Conservation (phyloP, 2,113 vertebrate species). For the Grammomys surdaster region DNA sequence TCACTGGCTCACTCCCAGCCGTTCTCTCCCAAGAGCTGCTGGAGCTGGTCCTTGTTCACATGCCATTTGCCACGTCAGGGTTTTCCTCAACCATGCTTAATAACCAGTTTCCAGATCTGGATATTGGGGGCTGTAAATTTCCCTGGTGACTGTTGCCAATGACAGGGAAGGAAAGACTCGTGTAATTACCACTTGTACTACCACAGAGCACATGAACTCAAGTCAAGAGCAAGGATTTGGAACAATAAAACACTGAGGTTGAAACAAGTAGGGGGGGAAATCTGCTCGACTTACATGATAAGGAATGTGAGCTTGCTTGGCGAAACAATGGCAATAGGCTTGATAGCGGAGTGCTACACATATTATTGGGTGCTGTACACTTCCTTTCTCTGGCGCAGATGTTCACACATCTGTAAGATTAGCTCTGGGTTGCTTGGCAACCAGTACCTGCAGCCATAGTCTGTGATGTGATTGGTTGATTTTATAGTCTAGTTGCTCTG, state of each 20-base stretch:
- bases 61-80: conserved; percentile 79
- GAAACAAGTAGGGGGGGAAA: conserved; percentile 77
- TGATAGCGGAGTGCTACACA: not conserved
- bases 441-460: not conserved
- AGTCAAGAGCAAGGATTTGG: conserved; percentile 80
- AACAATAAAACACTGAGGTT: conserved; percentile 83
- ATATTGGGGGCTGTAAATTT: conserved; percentile 86
- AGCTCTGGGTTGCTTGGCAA: conserved; percentile 54
- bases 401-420: not conserved
- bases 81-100: conserved; percentile 81
- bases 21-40: not conserved
- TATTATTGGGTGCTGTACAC: not conserved
- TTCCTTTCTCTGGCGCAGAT: conserved; percentile 35
- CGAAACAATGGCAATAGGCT: conserved; percentile 20
- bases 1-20: conserved; percentile 27
- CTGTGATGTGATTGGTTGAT: conserved; percentile 4
- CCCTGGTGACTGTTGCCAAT: conserved; percentile 84
- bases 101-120: conserved; percentile 83
- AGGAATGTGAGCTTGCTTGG: conserved; percentile 58
- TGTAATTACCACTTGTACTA: conserved; percentile 87
- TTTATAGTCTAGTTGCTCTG: not conserved
- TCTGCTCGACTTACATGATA: conserved; percentile 72
- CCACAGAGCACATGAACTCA: conserved; percentile 85
- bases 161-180: conserved; percentile 86
- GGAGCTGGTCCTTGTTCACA: conserved; percentile 75